A percentile compares a stretch with the other conserved stretches of the same genome.
Evolutionary conservation across 2,113 vertebrate genomes (phyloP).

Genomic region (Poicephalus gulielmi): DNA sequence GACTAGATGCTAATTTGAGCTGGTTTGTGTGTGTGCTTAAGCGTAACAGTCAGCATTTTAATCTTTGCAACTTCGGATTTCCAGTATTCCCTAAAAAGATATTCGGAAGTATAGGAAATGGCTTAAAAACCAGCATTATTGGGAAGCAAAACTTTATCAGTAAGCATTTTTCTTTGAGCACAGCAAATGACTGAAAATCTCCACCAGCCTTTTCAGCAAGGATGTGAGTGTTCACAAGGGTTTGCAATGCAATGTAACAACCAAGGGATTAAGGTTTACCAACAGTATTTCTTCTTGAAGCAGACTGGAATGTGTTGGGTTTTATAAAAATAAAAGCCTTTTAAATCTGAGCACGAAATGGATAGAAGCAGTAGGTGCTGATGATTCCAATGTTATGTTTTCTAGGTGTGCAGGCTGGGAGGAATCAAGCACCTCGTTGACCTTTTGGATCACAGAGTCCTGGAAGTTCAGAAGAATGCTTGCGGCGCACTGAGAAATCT

Average conservation of each 20-base stretch:
- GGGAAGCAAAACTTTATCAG: neutral
- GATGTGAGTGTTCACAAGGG: neutral
- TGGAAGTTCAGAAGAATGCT: constrained; percentile 95
- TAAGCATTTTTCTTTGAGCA: neutral
- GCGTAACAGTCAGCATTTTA: neutral
- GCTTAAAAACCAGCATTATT: neutral
- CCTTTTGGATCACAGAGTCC: constrained; percentile 91
- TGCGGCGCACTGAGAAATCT: constrained; percentile 95
- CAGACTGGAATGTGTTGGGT: neutral
- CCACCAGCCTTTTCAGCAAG: neutral
- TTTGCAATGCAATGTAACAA: neutral
- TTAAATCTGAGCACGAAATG: neutral
- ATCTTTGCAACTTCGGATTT: neutral
- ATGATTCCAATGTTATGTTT: neutral
- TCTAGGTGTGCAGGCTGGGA: constrained; percentile 89
- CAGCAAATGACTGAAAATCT: neutral
- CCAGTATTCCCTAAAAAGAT: neutral
- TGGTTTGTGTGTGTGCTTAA: neutral
- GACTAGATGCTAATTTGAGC: neutral
- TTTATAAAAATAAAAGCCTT: neutral
- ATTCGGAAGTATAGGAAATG: neutral
- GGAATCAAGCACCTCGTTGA: constrained; percentile 97
- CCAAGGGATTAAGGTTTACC: neutral
- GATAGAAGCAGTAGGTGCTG: neutral
- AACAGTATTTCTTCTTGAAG: neutral